Conservation (phyloP, 2,888 invertebrate genomes). For the Scaptodrosophila latifasciaeformis region DNA sequence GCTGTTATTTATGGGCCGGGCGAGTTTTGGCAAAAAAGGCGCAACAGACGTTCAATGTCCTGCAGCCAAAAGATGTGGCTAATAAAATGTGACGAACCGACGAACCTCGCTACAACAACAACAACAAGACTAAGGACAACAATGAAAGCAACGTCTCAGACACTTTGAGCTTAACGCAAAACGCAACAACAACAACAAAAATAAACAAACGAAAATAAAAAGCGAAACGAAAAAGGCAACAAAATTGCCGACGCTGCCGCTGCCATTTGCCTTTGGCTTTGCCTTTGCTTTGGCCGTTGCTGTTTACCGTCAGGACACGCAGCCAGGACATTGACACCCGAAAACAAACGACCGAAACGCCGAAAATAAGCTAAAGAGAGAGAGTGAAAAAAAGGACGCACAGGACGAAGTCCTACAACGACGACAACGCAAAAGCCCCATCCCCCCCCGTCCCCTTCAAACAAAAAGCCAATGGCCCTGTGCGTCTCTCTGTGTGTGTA, state of each 20-base stretch:
- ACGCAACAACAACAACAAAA: constrained; percentile 56
- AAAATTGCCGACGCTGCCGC: constrained; percentile 4
- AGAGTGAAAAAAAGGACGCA: constrained; percentile 15
- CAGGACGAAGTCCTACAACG: constrained; percentile 58
- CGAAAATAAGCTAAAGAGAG: too few species aligned
- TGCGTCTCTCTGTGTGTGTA: neutral
- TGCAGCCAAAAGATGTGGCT: constrained; percentile 54
- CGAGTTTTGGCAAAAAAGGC: constrained; percentile 19
- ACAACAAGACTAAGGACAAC: neutral
- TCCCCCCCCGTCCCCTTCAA: too few species aligned
- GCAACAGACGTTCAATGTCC: constrained; percentile 66
- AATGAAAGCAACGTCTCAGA: constrained; percentile 1
- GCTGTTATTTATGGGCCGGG: constrained; percentile 42
- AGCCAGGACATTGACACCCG: constrained; percentile 69
- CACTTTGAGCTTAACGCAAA: constrained; percentile 41
- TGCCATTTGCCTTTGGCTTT: too few species aligned
- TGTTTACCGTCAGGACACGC: constrained; percentile 15
- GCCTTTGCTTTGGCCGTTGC: too few species aligned
- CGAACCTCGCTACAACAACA: too few species aligned
- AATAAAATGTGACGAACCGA: constrained; percentile 66
- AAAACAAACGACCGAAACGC: constrained; percentile 43
- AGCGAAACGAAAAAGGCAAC: neutral
- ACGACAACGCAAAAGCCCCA: constrained; percentile 43
- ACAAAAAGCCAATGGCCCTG: constrained; percentile 57
- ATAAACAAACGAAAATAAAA: constrained; percentile 34